phyloP scores from a whole-genome alignment of 2,113 vertebrate species.

The Mus spicilegus region DNA sequence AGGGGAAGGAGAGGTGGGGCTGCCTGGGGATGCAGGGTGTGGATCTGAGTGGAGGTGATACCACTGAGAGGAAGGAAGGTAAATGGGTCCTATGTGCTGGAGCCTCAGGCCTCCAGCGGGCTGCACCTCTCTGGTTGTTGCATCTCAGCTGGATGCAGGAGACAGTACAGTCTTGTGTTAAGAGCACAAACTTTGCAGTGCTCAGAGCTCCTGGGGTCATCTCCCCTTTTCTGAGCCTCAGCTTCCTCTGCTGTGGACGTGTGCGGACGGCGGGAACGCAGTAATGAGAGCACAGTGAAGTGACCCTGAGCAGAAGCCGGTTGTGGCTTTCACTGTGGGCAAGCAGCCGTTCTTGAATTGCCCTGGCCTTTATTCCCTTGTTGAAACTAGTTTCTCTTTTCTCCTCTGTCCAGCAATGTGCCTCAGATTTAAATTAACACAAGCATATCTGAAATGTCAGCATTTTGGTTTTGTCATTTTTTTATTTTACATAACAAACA shows the following conservation, averaged over 20 bases:
- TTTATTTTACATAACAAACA: neutral
- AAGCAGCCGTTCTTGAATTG: neutral
- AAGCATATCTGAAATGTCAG: neutral
- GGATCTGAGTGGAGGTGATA: neutral
- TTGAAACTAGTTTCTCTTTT: neutral
- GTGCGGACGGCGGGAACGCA: accelerated
- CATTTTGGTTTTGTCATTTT: neutral
- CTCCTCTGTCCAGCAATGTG: neutral
- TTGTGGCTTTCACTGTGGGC: neutral
- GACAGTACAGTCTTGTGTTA: neutral
- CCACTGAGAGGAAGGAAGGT: neutral
- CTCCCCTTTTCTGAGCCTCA: neutral
- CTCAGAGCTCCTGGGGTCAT: neutral
- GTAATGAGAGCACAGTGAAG: no score
- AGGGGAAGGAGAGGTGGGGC: neutral
- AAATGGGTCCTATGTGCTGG: neutral
- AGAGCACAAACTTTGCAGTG: no score
- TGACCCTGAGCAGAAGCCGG: neutral
- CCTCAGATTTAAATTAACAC: neutral
- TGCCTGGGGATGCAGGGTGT: neutral
- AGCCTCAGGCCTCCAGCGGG: neutral
- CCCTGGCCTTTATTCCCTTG: neutral
- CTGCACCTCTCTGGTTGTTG: neutral
- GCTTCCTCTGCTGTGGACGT: neutral
- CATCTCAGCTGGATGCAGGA: neutral